These are phyloP conservation scores for Enteromius paludinosus DNA, from an alignment of 2,797 vertebrate genomes.

Conservation along the genomic window DNA sequence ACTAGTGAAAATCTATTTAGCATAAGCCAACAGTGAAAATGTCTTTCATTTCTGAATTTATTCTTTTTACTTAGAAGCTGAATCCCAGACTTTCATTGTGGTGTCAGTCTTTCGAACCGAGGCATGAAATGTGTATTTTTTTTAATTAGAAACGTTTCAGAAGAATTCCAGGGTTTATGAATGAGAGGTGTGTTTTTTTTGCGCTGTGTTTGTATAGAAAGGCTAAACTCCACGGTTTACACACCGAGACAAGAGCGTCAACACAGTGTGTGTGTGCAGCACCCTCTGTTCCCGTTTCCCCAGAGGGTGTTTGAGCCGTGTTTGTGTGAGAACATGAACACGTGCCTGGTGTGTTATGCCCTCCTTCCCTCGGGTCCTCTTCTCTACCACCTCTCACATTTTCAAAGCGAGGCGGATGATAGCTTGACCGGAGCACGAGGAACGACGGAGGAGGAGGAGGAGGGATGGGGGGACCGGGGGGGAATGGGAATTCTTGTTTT, in stretches of 20 bases:
- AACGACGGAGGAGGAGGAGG: not conserved
- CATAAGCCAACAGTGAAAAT: not conserved
- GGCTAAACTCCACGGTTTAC: not conserved
- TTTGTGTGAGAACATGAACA: constrained; percentile 32
- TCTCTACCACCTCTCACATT: constrained; percentile 60
- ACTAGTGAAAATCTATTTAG: not conserved
- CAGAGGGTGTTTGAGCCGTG: constrained; percentile 7
- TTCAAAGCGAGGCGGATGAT: constrained; percentile 42
- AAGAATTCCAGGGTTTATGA: not conserved
- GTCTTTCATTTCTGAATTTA: not conserved
- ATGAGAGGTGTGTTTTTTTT: not conserved
- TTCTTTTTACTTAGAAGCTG: not conserved
- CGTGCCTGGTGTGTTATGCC: constrained; percentile 28
- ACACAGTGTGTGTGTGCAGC: constrained; percentile 1
- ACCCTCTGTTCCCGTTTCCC: constrained; percentile 33
- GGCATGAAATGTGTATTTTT: not conserved
- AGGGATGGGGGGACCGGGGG: not conserved
- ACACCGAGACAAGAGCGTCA: constrained; percentile 7
- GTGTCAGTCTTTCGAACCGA: not conserved
- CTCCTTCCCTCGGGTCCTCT: constrained; percentile 52
- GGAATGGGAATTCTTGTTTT: constrained; percentile 70
- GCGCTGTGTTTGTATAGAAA: not conserved
- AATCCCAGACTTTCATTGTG: not conserved
- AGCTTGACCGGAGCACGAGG: constrained; percentile 31
- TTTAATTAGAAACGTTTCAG: not conserved